Conservation (phyloP, 2,888 invertebrate genomes). For the Rotaria sp. region DNA sequence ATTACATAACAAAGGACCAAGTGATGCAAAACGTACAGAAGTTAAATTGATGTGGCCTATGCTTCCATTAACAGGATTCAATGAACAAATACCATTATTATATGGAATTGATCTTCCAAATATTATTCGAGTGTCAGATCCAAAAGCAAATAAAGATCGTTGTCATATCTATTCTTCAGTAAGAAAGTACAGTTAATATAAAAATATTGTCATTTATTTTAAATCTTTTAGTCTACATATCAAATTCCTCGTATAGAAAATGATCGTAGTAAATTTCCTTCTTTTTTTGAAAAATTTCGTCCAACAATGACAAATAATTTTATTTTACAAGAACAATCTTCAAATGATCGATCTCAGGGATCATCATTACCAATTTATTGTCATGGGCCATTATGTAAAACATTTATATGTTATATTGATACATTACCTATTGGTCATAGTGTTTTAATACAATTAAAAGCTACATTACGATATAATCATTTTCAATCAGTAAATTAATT, state of each 20-base stretch:
- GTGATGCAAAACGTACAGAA: constrained; percentile 18
- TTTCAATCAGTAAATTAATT: neutral
- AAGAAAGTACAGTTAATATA: neutral
- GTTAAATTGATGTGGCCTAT: neutral
- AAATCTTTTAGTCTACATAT: neutral
- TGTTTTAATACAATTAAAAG: constrained; percentile 17
- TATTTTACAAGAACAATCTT: neutral
- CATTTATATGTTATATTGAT: neutral
- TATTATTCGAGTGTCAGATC: neutral
- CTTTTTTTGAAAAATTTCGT: neutral
- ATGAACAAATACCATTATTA: neutral
- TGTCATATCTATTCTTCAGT: neutral
- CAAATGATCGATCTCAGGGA: neutral
- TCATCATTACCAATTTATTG: neutral
- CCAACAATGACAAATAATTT: neutral
- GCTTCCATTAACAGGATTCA: neutral
- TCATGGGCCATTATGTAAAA: constrained; percentile 1
- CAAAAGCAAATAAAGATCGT: constrained; percentile 14
- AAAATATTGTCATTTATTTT: too few relatives aligned
- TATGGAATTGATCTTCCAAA: neutral
- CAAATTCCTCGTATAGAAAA: neutral
- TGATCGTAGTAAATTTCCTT: neutral
- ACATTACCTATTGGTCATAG: constrained; percentile 11
- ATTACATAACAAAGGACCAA: constrained; percentile 14
- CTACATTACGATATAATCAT: neutral